Evolutionary conservation across 2,888 invertebrate species (phyloP), one percentile per base, ranked within the genome.

Genomic region (Drosophila prostipennis): DNA sequence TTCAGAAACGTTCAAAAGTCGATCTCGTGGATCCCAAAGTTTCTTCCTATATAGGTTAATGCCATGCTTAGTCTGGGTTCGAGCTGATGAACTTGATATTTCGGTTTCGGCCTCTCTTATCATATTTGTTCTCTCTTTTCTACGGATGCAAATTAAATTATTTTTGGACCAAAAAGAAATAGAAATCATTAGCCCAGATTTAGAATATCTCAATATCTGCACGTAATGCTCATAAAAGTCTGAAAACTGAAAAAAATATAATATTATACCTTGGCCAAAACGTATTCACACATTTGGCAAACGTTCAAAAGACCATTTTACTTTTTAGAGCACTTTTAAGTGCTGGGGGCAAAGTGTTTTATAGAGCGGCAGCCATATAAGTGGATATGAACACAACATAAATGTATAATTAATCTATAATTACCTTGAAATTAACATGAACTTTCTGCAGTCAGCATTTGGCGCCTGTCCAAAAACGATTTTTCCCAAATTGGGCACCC

Each of bases 101-200:
- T 65, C 11, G 29, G 80, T 72, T 87, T 77, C 59, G 56, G 68
- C 59, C 58, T 70, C 79, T 72, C 56, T 14, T 76, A 72, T 76
- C 64, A 72, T 80, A 65, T 77, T 80, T 86, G 63, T 80, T 63
- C 64, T 52, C 55, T 60, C 46, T 39, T 32, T 53, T 58, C 40
- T 32, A 53, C 56, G 43, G 46, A 53, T 59, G 54, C 48, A 46
- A 76, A 64, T 72, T 40, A 10, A 72, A 61, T 72, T 45, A 10
- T 37, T 26, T 5, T 32, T 40, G 61, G 37, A 36, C 69, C 43
- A 36, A 55, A 56, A 52, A 53, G 58, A 63, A 65, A 74, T 58
- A 19, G 49, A 52, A 77, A 67, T 77, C 81, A 88, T 88, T 88
- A 86, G 85, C 81, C 89, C 75, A 78, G 72, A 79, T 89, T 64